Evolutionary conservation across 2,888 invertebrate genomes (phyloP), one percentile per base, ranked within the genome.

Genomic region (Quadriops clusia): DNA sequence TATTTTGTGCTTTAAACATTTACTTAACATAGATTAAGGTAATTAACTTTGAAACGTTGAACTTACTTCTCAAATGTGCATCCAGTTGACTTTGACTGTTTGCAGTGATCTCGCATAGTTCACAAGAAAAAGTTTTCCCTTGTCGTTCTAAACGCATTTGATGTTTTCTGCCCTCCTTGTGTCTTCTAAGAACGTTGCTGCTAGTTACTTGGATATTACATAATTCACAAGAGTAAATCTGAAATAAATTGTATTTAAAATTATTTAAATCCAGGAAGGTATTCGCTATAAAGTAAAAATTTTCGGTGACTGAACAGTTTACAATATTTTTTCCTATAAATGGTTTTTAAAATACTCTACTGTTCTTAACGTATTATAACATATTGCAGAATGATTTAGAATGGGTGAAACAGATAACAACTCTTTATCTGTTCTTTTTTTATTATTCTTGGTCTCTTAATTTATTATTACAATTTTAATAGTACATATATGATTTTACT

Each of bases 41-140:
- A 24, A 24, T 3, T 2, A 3, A 21, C 12, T 16, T 8, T 15
- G 21, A 28, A 23, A 31, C 28, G 10, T 25, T 2, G 8, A 8
- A 47, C 53, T 50, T 51, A 60, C 61, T 59, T 36, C 48, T 53
- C 17, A 60, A 39, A 42, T 61, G 61, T 29, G 57, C 54, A 33
- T 59, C 54, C 4, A 60, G 44, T 42, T 61, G 61, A 31, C 49
- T 55, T 44, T 60, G 56, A 40, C 60, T 58, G 37, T 61, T 61
- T 10, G 60, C 57, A 12, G 46, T 48, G 30, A 60, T 43, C 20
- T 58, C 50, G 36, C 61, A 61, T 16, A 60, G 36, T 14, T 59
- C 53, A 43, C 61, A 61, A 33, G 45, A 44, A 40, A 56, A 60
- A 9, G 48, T 51, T 45, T 59, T 60, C 4, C 58, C 58, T 36